Conservation (phyloP, 2,113 vertebrate genomes). For the Xyrauchen texanus region DNA sequence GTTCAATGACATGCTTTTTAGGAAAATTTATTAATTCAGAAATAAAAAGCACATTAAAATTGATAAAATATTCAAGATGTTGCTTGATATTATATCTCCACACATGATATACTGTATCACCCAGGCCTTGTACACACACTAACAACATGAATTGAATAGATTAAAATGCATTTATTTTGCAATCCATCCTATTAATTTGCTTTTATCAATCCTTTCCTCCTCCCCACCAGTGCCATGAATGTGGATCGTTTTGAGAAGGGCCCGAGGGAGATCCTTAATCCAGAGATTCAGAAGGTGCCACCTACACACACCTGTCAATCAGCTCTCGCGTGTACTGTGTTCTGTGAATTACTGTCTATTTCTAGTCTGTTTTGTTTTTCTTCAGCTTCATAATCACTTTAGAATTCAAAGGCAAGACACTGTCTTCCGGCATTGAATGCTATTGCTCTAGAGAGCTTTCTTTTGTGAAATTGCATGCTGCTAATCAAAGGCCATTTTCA, state of each 20-base stretch:
- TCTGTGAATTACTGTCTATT: slow-evolving; percentile 2
- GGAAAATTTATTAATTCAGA: too few species aligned
- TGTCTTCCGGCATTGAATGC: neutral
- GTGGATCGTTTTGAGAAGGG: slow-evolving; percentile 97
- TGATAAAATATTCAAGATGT: too few species aligned
- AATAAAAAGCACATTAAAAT: too few species aligned
- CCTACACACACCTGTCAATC: slow-evolving; percentile 25
- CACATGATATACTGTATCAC: too few species aligned
- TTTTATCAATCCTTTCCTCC: neutral
- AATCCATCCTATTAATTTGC: slow-evolving; percentile 21
- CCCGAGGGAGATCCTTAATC: slow-evolving; percentile 93
- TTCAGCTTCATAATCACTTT: too few species aligned
- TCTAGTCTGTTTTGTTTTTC: slow-evolving; percentile 7
- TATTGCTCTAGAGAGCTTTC: slow-evolving; percentile 6
- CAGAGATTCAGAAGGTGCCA: slow-evolving; percentile 96
- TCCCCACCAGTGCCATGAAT: slow-evolving; percentile 88
- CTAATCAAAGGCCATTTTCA: slow-evolving; percentile 1
- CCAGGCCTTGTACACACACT: too few species aligned
- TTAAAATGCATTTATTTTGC: neutral
- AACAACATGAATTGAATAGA: neutral
- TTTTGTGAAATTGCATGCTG: slow-evolving; percentile 9
- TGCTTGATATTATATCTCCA: too few species aligned
- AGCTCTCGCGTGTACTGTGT: neutral
- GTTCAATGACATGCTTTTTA: too few species aligned
- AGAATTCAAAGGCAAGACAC: neutral